Conservation (phyloP, 1,140 invertebrate species). For the Brachionus paranguensis region DNA sequence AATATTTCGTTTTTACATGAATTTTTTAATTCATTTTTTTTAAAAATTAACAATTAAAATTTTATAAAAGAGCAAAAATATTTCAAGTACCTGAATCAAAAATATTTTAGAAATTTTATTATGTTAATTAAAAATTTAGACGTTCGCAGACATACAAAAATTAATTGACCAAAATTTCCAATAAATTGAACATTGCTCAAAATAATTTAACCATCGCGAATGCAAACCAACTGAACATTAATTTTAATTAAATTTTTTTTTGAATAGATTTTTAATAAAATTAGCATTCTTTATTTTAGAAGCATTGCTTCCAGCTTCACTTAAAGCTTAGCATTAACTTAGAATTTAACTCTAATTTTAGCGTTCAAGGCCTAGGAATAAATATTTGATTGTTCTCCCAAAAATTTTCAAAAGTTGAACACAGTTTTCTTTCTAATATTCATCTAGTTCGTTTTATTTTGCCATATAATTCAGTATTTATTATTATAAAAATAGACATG, state of each 20-base stretch:
- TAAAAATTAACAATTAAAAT: constrained; percentile 2
- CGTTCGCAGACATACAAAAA: background rate
- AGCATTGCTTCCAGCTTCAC: background rate
- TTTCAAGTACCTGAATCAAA: background rate
- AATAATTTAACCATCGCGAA: background rate
- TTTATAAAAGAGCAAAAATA: background rate
- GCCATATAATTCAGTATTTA: constrained; percentile 14
- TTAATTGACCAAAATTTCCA: background rate
- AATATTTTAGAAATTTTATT: background rate
- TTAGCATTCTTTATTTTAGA: background rate
- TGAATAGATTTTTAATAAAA: background rate
- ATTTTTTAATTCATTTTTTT: background rate
- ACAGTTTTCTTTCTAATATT: background rate
- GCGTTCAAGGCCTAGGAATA: background rate
- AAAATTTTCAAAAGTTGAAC: background rate
- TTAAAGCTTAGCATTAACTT: background rate
- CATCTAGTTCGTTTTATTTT: background rate
- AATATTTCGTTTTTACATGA: background rate
- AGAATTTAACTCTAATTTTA: background rate
- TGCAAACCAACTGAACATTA: background rate
- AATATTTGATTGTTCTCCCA: background rate
- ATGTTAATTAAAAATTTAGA: background rate
- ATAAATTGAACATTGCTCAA: background rate
- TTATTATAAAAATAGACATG: constrained; percentile 39
- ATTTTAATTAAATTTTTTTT: background rate